phyloP scores from a whole-genome alignment of 2,797 vertebrate genomes.

The Anguilla anguilla region DNA sequence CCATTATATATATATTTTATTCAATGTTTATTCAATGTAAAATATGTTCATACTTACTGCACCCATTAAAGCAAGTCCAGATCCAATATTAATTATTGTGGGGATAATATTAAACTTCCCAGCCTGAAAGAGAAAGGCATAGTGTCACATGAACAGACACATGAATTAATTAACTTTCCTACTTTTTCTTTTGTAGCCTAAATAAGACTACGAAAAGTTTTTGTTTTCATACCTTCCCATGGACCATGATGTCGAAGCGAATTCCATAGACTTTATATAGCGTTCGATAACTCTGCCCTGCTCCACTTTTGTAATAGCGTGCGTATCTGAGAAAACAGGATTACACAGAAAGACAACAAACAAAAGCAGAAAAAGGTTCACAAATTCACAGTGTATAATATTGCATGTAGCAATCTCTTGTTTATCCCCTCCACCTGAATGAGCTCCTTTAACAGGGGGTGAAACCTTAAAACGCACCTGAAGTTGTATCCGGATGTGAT shows the following conservation, averaged over 20 bases:
- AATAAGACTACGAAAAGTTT: not conserved
- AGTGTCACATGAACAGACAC: not conserved
- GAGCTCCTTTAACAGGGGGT: not conserved
- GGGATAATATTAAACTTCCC: constrained; percentile 89
- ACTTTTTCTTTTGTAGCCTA: not conserved
- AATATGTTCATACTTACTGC: constrained; percentile 75
- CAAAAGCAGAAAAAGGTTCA: not conserved
- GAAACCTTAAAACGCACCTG: constrained; percentile 68
- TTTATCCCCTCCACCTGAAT: not conserved
- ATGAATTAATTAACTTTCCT: not conserved
- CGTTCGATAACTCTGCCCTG: constrained; percentile 73
- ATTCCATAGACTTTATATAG: constrained; percentile 87
- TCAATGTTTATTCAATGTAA: not conserved
- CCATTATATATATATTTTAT: not conserved
- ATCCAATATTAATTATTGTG: constrained; percentile 83
- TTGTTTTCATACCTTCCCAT: constrained; percentile 78
- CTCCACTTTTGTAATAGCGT: constrained; percentile 76
- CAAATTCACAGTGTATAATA: not conserved
- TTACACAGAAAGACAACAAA: not conserved
- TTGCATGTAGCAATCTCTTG: not conserved
- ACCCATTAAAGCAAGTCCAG: constrained; percentile 86
- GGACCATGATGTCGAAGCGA: constrained; percentile 85
- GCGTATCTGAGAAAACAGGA: constrained; percentile 70
- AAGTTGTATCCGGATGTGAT: constrained; percentile 84
- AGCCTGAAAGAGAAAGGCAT: constrained; percentile 71